A percentile compares a stretch with the other conserved stretches of the same genome.
These are phyloP conservation scores for Pyrrhia umbra DNA, from an alignment of 2,888 invertebrate species.

Conservation along the genomic window DNA sequence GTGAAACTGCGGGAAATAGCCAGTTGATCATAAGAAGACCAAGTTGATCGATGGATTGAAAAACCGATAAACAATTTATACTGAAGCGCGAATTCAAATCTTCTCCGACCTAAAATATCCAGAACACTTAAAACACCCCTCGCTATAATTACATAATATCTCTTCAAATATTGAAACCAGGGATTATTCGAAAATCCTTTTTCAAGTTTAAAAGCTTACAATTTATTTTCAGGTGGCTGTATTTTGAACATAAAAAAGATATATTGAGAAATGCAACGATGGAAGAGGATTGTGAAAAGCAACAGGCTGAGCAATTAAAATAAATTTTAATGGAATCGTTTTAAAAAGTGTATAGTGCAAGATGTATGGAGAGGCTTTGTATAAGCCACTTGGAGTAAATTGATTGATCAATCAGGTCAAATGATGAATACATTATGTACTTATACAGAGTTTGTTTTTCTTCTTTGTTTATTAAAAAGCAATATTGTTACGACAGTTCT, in stretches of 20 bases:
- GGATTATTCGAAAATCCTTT: conserved; percentile 27
- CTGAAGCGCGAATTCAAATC: neutral
- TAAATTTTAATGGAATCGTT: conserved; percentile 35
- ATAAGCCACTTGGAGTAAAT: conserved; percentile 26
- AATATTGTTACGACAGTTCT: neutral
- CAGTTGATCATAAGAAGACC: no score
- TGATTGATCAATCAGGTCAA: conserved; percentile 38
- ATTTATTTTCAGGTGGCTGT: conserved; percentile 91
- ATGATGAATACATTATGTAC: conserved; percentile 44
- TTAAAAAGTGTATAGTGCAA: conserved; percentile 24
- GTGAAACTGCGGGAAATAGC: no score
- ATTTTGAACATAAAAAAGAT: conserved; percentile 91
- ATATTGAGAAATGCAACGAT: conserved; percentile 74
- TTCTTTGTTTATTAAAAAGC: neutral
- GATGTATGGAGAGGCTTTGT: conserved; percentile 33
- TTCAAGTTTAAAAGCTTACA: conserved; percentile 24
- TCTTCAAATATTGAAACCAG: conserved; percentile 8
- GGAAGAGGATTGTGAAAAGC: conserved; percentile 73
- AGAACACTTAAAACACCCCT: neutral
- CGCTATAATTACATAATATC: conserved; percentile 1
- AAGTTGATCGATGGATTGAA: no score
- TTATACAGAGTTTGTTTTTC: conserved; percentile 4
- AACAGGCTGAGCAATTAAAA: conserved; percentile 57
- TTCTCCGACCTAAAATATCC: neutral
- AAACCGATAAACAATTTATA: no score